Percentiles rank a stretch among this genome's conserved stretches.
Evolutionary conservation across 2,888 invertebrate species (phyloP).

Genomic region (Macrosiphum euphorbiae): DNA sequence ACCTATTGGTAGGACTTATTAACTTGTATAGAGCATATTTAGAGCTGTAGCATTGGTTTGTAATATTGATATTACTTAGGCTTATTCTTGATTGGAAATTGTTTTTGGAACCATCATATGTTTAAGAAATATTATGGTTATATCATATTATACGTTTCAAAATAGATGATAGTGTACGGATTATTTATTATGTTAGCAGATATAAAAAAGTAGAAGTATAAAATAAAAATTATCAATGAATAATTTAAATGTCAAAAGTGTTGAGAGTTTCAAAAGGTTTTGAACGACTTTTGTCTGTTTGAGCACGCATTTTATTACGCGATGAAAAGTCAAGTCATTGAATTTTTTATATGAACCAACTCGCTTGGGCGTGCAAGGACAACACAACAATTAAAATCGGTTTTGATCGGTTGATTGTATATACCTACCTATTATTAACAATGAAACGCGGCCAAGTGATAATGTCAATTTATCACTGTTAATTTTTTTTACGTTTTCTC

Average conservation of each 20-base stretch:
- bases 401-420: constrained; percentile 47
- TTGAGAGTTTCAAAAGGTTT: constrained; percentile 15
- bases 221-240: background rate
- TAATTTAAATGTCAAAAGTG: background rate
- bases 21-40: background rate
- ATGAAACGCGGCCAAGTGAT: constrained; percentile 41
- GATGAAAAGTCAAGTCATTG: constrained; percentile 5
- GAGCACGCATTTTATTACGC: background rate
- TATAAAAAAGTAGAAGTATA: background rate
- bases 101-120: background rate
- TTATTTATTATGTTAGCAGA: background rate
- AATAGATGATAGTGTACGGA: too few relatives aligned
- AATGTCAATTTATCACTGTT: constrained; percentile 55
- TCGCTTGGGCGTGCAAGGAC: constrained; percentile 31
- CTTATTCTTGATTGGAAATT: background rate
- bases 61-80: background rate
- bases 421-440: constrained; percentile 12
- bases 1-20: background rate
- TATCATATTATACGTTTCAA: background rate
- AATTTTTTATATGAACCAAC: constrained; percentile 11
- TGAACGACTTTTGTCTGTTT: background rate
- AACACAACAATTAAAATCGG: constrained; percentile 44
- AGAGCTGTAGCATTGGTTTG: background rate
- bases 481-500: constrained; percentile 27
- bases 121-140: background rate